Base-by-base conservation (phyloP, 2,888 invertebrate species). In the Tridacna gigas region DNA sequence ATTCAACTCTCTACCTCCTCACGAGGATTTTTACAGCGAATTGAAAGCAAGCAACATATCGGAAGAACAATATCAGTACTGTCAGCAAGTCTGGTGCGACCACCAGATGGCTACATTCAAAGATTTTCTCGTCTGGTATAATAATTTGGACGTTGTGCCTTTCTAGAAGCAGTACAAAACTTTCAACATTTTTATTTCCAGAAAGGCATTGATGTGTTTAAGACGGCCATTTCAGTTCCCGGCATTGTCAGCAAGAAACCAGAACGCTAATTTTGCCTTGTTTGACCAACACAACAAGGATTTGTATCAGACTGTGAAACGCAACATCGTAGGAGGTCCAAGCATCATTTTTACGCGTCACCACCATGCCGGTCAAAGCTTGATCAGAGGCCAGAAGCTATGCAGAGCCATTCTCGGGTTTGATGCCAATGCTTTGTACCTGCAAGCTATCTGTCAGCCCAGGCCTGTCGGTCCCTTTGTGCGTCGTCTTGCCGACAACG, bases 61-160 rank as follows among this genome's bases (percentile, higher is more conserved):
- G 0, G 48, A 51, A 20, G 76, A 79, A 47, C 74, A 77, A 13
- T 84, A 79, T 48, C 60, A 65, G 18, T 51, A 67, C 22, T 84
- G 79, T 37, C 79, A 79, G 37, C 28, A 66, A 9, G 78, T 89
- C 1, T 89, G 90, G 89, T 60, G 60, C 5, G 66, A 86, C n/a
- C 56, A 80, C 15, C 13, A 78, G 13, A 90, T 90, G 89, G 71
- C 28, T 0, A 86, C 82, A 2, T 83, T 89, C 48, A 13, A 63
- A 22, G 89, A 90, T 61, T n/a, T n/a, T n/a, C n/a, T n/a, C n/a
- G n/a, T n/a, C n/a, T n/a, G n/a, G n/a, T n/a, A n/a, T n/a, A n/a
- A 89, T 89, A 87, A 88, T 78, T 61, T 82, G 37, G 89, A 87
- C 51, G 84, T 88, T 7, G 66, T 22, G 4, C 85, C 87, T 88